Percentiles rank a stretch among this genome's conserved stretches.
phyloP scores from a whole-genome alignment of 2,797 vertebrate species.

The Buceros bicornis region DNA sequence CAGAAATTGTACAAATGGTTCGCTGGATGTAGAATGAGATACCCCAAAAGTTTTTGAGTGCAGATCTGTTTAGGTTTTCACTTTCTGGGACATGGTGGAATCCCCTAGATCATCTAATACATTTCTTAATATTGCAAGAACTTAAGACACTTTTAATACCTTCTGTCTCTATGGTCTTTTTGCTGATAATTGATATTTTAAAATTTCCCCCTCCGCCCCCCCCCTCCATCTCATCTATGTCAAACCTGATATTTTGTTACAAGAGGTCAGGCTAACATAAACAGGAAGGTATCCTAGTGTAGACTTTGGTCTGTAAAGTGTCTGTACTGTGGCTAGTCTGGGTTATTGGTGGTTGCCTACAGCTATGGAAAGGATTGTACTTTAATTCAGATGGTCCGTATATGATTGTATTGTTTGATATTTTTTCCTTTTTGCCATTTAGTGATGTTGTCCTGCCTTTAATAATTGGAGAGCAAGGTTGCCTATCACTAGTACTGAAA shows the following conservation, averaged over 20 bases:
- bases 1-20: background rate
- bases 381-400: background rate
- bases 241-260: background rate
- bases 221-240: background rate
- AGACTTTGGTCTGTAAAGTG: background rate
- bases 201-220: too few species aligned
- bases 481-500: background rate
- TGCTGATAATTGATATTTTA: too few species aligned
- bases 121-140: background rate
- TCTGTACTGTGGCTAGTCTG: background rate
- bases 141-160: background rate
- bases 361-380: background rate
- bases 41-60: background rate
- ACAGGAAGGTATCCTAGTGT: background rate
- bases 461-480: background rate
- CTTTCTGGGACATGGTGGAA: background rate
- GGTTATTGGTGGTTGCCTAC: background rate
- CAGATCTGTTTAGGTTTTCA: background rate
- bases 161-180: background rate
- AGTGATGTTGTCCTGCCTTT: background rate
- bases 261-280: background rate
- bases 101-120: background rate
- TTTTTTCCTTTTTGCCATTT: background rate
- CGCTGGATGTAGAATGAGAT: background rate
- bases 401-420: background rate